These are phyloP conservation scores for Incurvaria masculella DNA, from an alignment of 2,888 invertebrate species.

Conservation along the genomic window DNA sequence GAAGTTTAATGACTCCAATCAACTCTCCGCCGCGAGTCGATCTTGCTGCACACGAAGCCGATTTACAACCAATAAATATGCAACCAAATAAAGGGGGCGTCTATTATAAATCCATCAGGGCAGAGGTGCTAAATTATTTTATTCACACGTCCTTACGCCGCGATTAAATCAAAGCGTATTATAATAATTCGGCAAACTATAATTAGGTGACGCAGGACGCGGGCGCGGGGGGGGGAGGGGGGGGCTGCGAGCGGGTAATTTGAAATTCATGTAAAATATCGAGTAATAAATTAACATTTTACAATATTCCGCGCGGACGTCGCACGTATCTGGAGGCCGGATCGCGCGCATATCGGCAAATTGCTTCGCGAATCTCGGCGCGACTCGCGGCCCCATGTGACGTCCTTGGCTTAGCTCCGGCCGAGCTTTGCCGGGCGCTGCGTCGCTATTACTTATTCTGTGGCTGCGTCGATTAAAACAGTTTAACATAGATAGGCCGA, in stretches of 20 bases:
- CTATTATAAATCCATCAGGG: neutral
- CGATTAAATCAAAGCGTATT: slow-evolving; percentile 48
- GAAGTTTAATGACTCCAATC: neutral
- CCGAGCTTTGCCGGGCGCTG: too few species aligned
- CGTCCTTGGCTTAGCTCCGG: too few species aligned
- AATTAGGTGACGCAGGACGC: slow-evolving; percentile 50
- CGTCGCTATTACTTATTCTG: too few species aligned
- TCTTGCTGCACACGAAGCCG: neutral
- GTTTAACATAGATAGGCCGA: too few species aligned
- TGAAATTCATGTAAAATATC: slow-evolving; percentile 53
- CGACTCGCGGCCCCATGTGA: neutral
- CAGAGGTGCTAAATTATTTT: slow-evolving; percentile 37
- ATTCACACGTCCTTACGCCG: slow-evolving; percentile 51
- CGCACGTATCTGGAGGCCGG: slow-evolving; percentile 45
- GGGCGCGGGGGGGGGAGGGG: slow-evolving; percentile 36
- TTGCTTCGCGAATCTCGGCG: slow-evolving; percentile 22
- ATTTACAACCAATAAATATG: neutral
- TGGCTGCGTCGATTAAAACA: too few species aligned
- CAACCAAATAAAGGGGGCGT: neutral
- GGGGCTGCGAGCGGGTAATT: slow-evolving; percentile 43
- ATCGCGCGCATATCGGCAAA: slow-evolving; percentile 38
- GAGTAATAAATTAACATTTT: slow-evolving; percentile 54
- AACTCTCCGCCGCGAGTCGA: neutral
- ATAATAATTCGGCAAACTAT: slow-evolving; percentile 50
- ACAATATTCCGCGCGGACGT: slow-evolving; percentile 37